These are phyloP conservation scores for Danaus melanippus DNA, from an alignment of 1,140 invertebrate species.

Conservation along the genomic window DNA sequence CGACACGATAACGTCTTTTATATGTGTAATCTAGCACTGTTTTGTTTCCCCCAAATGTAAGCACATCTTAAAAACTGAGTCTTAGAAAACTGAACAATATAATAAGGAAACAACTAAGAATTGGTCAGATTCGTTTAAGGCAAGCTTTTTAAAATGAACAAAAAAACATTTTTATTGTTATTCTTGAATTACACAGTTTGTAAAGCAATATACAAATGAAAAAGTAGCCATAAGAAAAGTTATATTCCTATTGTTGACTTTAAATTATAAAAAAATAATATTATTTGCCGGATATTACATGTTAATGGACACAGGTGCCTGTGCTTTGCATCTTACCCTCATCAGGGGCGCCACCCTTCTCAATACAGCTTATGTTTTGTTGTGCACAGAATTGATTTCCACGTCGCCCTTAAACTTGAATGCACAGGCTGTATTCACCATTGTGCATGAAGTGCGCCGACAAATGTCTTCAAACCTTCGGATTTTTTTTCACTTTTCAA, in stretches of 20 bases:
- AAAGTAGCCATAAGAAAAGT: too few species aligned
- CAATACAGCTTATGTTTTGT: constrained; percentile 29
- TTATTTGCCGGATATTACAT: too few species aligned
- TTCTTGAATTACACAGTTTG: too few species aligned
- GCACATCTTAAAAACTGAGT: constrained; percentile 2
- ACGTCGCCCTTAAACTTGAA: constrained; percentile 32
- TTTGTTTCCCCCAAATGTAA: neutral
- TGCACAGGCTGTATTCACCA: constrained; percentile 29
- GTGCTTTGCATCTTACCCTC: constrained; percentile 31
- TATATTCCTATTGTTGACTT: too few species aligned
- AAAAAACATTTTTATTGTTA: too few species aligned
- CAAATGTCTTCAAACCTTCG: constrained; percentile 26
- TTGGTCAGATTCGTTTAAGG: too few species aligned
- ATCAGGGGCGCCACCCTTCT: constrained; percentile 36
- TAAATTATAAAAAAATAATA: too few species aligned
- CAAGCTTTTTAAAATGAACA: too few species aligned
- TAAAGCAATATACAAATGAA: too few species aligned
- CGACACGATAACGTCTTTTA: constrained; percentile 10
- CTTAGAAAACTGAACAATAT: too few species aligned
- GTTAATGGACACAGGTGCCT: constrained; percentile 27
- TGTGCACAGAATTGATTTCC: constrained; percentile 49
- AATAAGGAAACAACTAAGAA: too few species aligned
- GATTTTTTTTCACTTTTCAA: constrained; percentile 15
- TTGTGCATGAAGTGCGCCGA: constrained; percentile 36
- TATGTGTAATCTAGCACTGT: neutral